Base-by-base conservation (phyloP, 2,797 vertebrate genomes). In the Diplodus puntazzo region DNA sequence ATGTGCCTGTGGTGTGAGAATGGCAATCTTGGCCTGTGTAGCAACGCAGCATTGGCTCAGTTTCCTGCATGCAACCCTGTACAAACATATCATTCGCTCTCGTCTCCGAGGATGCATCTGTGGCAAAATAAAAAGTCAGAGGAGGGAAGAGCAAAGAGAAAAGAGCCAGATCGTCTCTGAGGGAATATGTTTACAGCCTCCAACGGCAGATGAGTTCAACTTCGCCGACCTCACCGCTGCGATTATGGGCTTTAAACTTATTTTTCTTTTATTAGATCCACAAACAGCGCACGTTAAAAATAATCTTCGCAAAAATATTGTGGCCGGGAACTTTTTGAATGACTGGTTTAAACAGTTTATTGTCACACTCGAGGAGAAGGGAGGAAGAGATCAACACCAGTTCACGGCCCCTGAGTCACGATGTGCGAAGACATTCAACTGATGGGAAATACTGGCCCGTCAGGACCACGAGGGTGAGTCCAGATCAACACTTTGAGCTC, bases 1-100 rank as follows among this genome's bases (percentile, higher is more conserved):
- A 65, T 78, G 62, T 65, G 82, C 84, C 80, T 93, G 91, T 74
- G 80, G 90, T 90, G 92, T 92, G 91, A 89, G 90, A 94, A 92
- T 80, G 73, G 78, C 87, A 88, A 90, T 88, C 75, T 89, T 90
- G 87, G 87, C 85, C 70, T 48, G 21, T 20, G 63, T 57, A 79
- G 77, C 49, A 57, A 75, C 72, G 77, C 73, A 80, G 83, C 55
- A 48, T 80, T 90, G 89, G 89, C 90, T 83, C 81, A 34, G 52
- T 60, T 84, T 90, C 75, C 66, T 54, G 67, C 77, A 74, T 80
- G 80, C 67, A 87, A 86, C 63, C 81, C 81, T 88, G 84, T 69
- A 76, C 73, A 93, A 92, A 94, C 85, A 92, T 85, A 93, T 91
- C 81, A 82, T 70, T 84, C 69, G 34, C 75, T 75, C 73, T 57